phyloP scores from a whole-genome alignment of 2,113 vertebrate genomes.

The Ophthalmolycus amberensis region DNA sequence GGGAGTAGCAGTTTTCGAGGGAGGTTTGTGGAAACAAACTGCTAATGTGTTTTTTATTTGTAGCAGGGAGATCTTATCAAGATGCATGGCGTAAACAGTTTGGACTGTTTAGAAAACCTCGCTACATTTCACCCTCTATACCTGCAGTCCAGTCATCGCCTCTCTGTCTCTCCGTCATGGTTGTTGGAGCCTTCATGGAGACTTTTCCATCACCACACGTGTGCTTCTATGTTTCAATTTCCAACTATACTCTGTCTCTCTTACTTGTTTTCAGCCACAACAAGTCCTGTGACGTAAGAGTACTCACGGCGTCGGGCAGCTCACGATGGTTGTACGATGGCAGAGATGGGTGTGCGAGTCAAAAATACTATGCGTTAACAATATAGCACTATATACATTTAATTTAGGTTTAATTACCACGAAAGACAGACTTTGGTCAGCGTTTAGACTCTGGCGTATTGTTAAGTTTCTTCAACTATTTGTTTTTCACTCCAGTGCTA shows the following conservation, averaged over 20 bases:
- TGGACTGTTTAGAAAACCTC: conserved; percentile 68
- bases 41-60: conserved; percentile 82
- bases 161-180: not conserved
- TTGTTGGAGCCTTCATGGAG: conserved; percentile 1
- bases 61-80: conserved; percentile 74
- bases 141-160: conserved; percentile 20
- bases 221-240: not conserved
- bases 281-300: not conserved
- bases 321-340: not conserved
- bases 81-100: conserved; percentile 64
- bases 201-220: conserved; percentile 17
- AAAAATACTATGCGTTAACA: not conserved
- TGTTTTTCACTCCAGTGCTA: not conserved
- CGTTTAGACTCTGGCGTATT: not conserved
- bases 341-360: not conserved
- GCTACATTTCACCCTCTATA: conserved; percentile 31
- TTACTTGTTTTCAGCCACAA: not conserved
- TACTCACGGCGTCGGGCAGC: too few relatives aligned
- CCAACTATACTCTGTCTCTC: not conserved
- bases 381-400: not conserved
- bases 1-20: conserved; percentile 52
- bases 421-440: not conserved
- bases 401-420: not conserved
- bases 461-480: not conserved
- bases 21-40: conserved; percentile 78